Percentiles rank a stretch among this genome's conserved stretches.
Conservation (phyloP, 2,113 vertebrate genomes). For the Emydura subglobosa region DNA sequence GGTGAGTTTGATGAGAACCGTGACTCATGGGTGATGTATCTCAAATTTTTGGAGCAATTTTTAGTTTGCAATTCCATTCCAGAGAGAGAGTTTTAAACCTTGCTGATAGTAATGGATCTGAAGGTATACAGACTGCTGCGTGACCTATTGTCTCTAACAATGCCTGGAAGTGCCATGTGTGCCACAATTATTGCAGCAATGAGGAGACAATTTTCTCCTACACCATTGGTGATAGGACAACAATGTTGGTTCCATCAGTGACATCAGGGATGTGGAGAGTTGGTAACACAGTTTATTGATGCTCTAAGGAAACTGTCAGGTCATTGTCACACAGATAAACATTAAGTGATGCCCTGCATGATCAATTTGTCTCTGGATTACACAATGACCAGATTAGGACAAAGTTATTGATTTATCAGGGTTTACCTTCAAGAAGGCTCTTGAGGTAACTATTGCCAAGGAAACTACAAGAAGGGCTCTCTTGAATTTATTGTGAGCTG, state of each 20-base stretch:
- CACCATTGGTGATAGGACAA: not conserved
- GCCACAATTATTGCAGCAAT: not conserved
- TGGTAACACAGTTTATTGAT: not conserved
- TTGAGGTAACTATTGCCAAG: not conserved
- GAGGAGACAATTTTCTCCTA: not conserved
- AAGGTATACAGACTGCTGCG: not conserved
- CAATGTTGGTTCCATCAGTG: not conserved
- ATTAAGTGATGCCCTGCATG: not conserved
- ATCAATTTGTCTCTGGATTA: not conserved
- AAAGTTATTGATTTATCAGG: not conserved
- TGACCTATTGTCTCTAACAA: not conserved
- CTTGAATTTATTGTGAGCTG: not conserved
- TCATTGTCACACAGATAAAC: not conserved
- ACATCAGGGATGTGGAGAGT: not conserved
- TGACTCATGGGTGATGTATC: not conserved
- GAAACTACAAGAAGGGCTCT: not conserved
- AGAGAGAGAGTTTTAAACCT: not conserved
- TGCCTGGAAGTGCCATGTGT: not conserved
- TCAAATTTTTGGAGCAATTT: not conserved
- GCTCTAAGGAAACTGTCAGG: not conserved
- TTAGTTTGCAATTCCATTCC: not conserved
- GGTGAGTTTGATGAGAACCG: not conserved
- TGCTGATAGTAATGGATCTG: not conserved
- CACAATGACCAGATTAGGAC: not conserved
- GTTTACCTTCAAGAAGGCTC: not conserved